Evolutionary conservation across 1,140 invertebrate species (phyloP).

Genomic region (Chironomus tepperi): DNA sequence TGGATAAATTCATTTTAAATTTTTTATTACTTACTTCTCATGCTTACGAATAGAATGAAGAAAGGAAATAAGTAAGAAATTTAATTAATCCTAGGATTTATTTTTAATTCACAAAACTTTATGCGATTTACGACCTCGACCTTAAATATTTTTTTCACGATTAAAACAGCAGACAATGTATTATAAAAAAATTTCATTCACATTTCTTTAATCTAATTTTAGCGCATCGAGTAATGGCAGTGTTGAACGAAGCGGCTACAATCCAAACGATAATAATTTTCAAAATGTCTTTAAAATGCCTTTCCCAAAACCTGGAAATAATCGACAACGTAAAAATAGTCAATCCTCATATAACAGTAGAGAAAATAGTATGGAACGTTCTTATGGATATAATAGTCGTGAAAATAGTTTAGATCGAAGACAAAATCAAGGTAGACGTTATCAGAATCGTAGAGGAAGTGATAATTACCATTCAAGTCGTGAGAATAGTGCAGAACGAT

Average conservation of each 20-base stretch:
- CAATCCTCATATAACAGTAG: slow-evolving; percentile 18
- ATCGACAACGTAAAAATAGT: neutral
- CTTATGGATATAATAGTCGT: slow-evolving; percentile 8
- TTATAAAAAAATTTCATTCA: neutral
- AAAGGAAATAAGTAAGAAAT: slow-evolving; percentile 15
- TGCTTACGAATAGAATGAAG: slow-evolving; percentile 9
- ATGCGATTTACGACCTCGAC: too few species aligned
- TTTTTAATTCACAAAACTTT: too few species aligned
- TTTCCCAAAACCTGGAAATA: neutral
- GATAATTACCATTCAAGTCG: slow-evolving; percentile 17
- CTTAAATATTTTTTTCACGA: too few species aligned
- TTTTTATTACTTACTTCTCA: neutral
- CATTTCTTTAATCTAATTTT: neutral
- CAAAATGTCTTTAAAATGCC: slow-evolving; percentile 20
- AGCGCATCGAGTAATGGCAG: neutral
- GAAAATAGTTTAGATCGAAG: slow-evolving; percentile 9
- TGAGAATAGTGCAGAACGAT: slow-evolving; percentile 4
- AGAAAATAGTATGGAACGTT: slow-evolving; percentile 22
- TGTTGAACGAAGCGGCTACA: neutral
- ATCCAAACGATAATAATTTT: slow-evolving; percentile 1
- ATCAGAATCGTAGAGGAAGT: neutral
- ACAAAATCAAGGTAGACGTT: neutral
- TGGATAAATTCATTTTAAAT: neutral
- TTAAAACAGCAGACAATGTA: too few species aligned
- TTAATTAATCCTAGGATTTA: neutral